These are phyloP conservation scores for Hiodon tergisus DNA, from an alignment of 2,113 vertebrate genomes.

Conservation along the genomic window DNA sequence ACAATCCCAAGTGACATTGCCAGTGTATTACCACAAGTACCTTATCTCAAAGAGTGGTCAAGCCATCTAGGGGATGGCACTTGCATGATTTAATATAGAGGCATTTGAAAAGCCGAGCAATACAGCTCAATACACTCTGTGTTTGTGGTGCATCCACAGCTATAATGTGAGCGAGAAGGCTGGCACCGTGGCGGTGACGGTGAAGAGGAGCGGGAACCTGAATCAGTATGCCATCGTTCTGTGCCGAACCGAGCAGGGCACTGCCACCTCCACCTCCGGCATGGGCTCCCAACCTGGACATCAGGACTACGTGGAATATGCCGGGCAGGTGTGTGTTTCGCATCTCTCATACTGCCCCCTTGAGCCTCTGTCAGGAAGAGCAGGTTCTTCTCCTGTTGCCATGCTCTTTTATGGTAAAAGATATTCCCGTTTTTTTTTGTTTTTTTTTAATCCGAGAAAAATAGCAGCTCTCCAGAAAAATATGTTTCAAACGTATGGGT, in stretches of 20 bases:
- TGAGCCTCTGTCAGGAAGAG: too few species aligned
- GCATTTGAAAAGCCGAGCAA: too few species aligned
- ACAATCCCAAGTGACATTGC: background rate
- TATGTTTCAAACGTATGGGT: too few species aligned
- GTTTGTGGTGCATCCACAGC: slow-evolving; percentile 52
- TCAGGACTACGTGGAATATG: slow-evolving; percentile 85
- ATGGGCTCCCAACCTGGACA: slow-evolving; percentile 54
- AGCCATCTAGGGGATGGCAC: too few species aligned
- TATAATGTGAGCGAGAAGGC: slow-evolving; percentile 83
- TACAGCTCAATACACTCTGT: background rate
- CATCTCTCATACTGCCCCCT: background rate
- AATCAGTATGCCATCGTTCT: slow-evolving; percentile 91
- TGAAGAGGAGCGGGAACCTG: slow-evolving; percentile 82
- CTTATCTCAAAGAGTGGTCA: too few species aligned
- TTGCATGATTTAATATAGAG: too few species aligned
- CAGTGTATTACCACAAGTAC: too few species aligned
- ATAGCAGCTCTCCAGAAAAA: too few species aligned
- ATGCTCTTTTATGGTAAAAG: too few species aligned
- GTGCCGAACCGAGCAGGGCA: slow-evolving; percentile 79
- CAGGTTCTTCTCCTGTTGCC: too few species aligned
- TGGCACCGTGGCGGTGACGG: slow-evolving; percentile 70
- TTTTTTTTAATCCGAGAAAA: too few species aligned
- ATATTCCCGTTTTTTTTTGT: too few species aligned
- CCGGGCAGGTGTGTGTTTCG: slow-evolving; percentile 75
- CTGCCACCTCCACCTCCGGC: slow-evolving; percentile 68